Conservation (phyloP, 2,888 invertebrate species). For the Eledona agricola region DNA sequence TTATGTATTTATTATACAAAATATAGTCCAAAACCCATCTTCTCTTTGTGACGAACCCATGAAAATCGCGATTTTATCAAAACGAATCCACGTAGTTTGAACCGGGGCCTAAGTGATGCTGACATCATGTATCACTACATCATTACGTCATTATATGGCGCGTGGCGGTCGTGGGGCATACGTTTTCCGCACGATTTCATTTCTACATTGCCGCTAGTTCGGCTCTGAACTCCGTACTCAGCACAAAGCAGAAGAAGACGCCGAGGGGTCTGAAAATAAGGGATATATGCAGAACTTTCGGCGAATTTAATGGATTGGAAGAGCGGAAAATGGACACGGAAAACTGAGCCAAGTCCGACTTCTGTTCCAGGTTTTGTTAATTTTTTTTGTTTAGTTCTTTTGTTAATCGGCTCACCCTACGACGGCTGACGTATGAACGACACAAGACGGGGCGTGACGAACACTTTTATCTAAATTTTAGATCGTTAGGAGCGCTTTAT, state of each 20-base stretch:
- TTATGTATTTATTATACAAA: conserved; percentile 62
- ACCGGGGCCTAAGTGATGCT: conserved; percentile 48
- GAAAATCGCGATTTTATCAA: too few species aligned
- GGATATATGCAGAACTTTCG: conserved; percentile 18
- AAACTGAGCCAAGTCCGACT: too few species aligned
- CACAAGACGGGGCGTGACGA: conserved; percentile 48
- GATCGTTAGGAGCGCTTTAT: conserved; percentile 43
- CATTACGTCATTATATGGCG: conserved; percentile 62
- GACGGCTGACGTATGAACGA: conserved; percentile 45
- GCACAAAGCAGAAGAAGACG: conserved; percentile 32
- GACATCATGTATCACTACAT: conserved; percentile 60
- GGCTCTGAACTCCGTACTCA: conserved; percentile 17
- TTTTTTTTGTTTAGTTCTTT: conserved; percentile 18
- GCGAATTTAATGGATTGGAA: conserved; percentile 35
- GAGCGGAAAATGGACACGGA: too few species aligned
- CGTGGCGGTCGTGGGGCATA: conserved; percentile 62
- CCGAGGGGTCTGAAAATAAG: conserved; percentile 30
- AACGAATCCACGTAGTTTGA: too few species aligned
- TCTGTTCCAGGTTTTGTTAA: conserved; percentile 14
- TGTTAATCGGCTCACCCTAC: conserved; percentile 16
- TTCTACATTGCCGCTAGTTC: conserved; percentile 46
- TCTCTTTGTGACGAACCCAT: conserved; percentile 1
- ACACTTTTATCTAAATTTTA: conserved; percentile 48
- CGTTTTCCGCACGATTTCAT: conserved; percentile 62
- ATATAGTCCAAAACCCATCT: conserved; percentile 51